Base-by-base conservation (phyloP, 1,140 invertebrate species). In the Bactericera cockerelli region DNA sequence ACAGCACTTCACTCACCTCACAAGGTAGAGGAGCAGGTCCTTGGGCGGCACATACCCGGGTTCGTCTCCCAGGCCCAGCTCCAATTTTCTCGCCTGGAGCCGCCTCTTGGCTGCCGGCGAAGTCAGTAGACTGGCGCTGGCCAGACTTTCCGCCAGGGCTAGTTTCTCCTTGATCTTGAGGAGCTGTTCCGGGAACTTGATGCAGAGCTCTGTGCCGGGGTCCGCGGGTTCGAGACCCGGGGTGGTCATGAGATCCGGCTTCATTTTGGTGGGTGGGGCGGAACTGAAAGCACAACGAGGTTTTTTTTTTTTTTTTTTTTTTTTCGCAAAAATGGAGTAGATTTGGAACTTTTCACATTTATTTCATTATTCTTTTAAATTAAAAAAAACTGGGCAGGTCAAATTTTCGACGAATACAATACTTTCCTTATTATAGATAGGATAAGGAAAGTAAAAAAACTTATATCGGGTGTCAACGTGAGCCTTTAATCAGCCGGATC, bases 21-120 rank as follows among this genome's bases (percentile, higher is more conserved):
- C 79, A 59, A 81, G 71, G 69, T 80, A 80, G 38, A 80, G 68
- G 24, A 81, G 70, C 49, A 81, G 67, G 58, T 79, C 75, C 63
- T 76, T 78, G n/a, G 79, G 79, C 26, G 79, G 79, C 58, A 79
- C 74, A 67, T 77, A 80, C 55, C 63, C 66, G 4, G 63, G 65
- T 16, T 71, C 65, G 39, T 72, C 68, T 8, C 69, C 73, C 56
- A 71, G 68, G 56, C 73, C 70, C 26, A 77, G 67, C 69, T 76
- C 74, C 57, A 75, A 64, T 64, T 72, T 74, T 59, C 76, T 71
- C 3, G 74, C 77, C 25, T 73, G 72, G 28, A 78, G 68, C 59
- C 77, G 70, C 58, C 75, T 70, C 62, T 71, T 74, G 33, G 74
- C 76, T n/a, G 72, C 71, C 3, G 75, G 73, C 33, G 76, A 75